Percentiles rank a stretch among this genome's conserved stretches.
phyloP scores from a whole-genome alignment of 1,140 invertebrate genomes.

The Drosophila kikkawai region DNA sequence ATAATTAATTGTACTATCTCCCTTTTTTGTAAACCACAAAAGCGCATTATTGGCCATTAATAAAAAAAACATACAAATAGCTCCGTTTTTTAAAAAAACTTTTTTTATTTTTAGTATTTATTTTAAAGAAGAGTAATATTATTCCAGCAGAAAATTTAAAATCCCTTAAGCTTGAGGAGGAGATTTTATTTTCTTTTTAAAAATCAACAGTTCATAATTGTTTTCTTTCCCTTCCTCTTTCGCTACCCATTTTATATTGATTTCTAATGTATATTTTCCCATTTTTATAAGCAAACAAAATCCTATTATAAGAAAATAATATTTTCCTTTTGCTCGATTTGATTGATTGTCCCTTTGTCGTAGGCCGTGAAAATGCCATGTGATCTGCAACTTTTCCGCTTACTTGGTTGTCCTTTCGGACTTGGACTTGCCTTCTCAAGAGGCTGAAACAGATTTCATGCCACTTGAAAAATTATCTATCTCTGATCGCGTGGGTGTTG shows the following conservation, averaged over 20 bases:
- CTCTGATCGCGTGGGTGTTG: slow-evolving; percentile 70
- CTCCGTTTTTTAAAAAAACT: no score
- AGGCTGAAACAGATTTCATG: slow-evolving; percentile 31
- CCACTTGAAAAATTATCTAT: slow-evolving; percentile 66
- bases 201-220: background rate
- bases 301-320: slow-evolving; percentile 42
- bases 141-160: background rate
- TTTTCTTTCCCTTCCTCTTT: background rate
- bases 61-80: slow-evolving; percentile 42
- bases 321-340: slow-evolving; percentile 31
- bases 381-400: slow-evolving; percentile 40
- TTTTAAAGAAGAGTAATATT: no score
- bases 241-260: background rate
- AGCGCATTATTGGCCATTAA: slow-evolving; percentile 56
- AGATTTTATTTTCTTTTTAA: background rate
- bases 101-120: background rate
- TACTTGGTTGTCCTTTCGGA: slow-evolving; percentile 24
- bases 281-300: slow-evolving; percentile 22
- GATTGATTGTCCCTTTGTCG: slow-evolving; percentile 44
- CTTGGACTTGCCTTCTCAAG: background rate
- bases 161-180: background rate
- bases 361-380: slow-evolving; percentile 7
- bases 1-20: slow-evolving; percentile 31
- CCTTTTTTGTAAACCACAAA: slow-evolving; percentile 34
- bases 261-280: background rate